A percentile compares a stretch with the other conserved stretches of the same genome.
Evolutionary conservation across 2,113 vertebrate species (phyloP).

Genomic region (Strix uralensis): DNA sequence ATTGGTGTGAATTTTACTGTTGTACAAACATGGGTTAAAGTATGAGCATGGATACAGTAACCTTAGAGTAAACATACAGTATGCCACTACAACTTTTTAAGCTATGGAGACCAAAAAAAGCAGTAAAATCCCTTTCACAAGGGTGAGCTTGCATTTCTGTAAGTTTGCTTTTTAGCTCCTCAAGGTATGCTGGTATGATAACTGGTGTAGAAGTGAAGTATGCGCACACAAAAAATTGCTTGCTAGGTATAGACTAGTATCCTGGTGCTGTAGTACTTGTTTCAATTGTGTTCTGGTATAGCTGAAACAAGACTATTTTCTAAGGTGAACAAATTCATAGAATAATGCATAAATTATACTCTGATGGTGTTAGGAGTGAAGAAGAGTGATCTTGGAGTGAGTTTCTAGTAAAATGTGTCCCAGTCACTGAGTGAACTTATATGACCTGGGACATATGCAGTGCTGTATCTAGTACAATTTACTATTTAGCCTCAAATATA

Average conservation of each 20-base stretch:
- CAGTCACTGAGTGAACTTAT: neutral
- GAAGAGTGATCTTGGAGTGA: neutral
- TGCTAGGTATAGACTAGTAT: neutral
- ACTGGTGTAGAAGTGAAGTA: neutral
- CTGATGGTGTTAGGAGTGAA: neutral
- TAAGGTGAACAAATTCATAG: neutral
- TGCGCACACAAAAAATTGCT: neutral
- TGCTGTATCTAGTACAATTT: neutral
- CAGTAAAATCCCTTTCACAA: neutral
- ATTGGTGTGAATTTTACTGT: neutral
- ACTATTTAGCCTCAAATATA: neutral
- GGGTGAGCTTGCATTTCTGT: neutral
- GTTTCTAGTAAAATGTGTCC: neutral
- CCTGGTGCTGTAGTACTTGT: neutral
- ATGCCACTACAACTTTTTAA: neutral
- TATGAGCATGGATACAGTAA: neutral
- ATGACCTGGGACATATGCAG: rapidly evolving
- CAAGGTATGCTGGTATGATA: neutral
- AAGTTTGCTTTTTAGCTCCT: neutral
- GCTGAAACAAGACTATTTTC: neutral
- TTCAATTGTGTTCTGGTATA: neutral
- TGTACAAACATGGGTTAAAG: neutral
- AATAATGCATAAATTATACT: neutral
- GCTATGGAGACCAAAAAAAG: neutral
- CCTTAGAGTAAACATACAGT: neutral